Evolutionary conservation across 2,888 invertebrate species (phyloP).

Genomic region (Chironomus tentans): DNA sequence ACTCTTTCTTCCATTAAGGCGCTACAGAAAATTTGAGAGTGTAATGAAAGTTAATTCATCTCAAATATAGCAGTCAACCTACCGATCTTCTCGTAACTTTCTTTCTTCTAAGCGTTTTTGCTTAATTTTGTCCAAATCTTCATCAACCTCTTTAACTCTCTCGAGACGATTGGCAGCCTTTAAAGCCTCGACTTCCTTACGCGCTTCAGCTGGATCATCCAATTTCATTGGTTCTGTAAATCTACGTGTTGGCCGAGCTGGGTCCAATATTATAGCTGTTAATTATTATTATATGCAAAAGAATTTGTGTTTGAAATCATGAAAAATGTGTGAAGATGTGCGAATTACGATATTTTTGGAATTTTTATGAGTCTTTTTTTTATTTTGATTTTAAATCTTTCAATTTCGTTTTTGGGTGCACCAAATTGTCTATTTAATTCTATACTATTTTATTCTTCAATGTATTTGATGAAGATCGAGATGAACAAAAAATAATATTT

Average conservation of each 20-base stretch:
- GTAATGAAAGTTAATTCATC: not conserved
- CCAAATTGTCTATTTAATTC: too few species aligned
- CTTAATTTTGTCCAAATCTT: constrained; percentile 44
- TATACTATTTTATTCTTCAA: too few species aligned
- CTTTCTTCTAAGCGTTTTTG: constrained; percentile 46
- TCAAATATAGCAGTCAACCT: constrained; percentile 22
- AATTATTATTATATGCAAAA: not conserved
- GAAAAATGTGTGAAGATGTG: not conserved
- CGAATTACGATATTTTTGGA: not conserved
- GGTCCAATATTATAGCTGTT: constrained; percentile 32
- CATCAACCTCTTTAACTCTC: constrained; percentile 23
- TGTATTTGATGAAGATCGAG: too few species aligned
- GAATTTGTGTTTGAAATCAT: constrained; percentile 2
- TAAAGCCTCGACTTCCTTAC: constrained; percentile 32
- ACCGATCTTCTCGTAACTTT: constrained; percentile 44
- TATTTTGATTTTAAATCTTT: too few species aligned
- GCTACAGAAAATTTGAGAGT: constrained; percentile 34
- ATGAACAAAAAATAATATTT: too few species aligned
- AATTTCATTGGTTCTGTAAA: constrained; percentile 51
- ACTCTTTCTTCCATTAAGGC: constrained; percentile 50
- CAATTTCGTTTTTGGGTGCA: too few species aligned
- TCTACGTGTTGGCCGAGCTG: constrained; percentile 59
- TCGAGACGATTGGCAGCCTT: constrained; percentile 10
- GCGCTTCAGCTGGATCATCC: constrained; percentile 51
- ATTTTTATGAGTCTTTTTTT: not conserved